Evolutionary conservation across 1,140 invertebrate genomes (phyloP), one percentile per base, ranked within the genome.

Genomic region (Pogonognathellus flavescens): DNA sequence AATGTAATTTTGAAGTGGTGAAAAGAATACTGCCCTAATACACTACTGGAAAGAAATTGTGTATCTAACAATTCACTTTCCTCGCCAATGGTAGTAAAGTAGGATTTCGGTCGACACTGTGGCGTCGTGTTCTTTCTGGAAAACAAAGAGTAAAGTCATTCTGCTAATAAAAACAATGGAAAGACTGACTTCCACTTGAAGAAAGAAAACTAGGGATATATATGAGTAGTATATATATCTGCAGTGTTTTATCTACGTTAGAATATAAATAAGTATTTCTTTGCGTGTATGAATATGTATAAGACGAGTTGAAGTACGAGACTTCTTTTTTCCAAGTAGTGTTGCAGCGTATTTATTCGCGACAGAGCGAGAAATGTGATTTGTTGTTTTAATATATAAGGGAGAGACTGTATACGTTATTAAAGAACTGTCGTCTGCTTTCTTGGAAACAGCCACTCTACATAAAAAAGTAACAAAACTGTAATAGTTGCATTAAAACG

Each of bases 221-320:
- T n/a, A 76, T 49, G 5, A 49, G 41, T 25, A 76, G 31, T 76
- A 18, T 41, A 41, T n/a, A 8, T 20, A 31, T 22, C 62, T 25
- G 20, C 14, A 66, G 62, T 13, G 62, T 25, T 25, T 13, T 25
- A 66, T 14, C 25, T 25, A 66, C 20, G 14, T 10, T 60, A 60
- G 59, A 70, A 76, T 49, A 76, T 50, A 76, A 76, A 66, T 66
- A 66, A 31, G 70, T 18, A 76, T 49, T 76, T 76, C 70, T 76
- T 76, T 76, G n/a, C n/a, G 18, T n/a, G 70, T 76, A 76, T 76
- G 70, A 76, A 76, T 76, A 76, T 76, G 70, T 76, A 76, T 76
- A 76, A 76, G 70, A 49, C 25, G 11, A 22, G 9, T 0, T 49
- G 70, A 41, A 76, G 31, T 7, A 18, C 25, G 31, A 57, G n/a